Evolutionary conservation across 2,113 vertebrate species (phyloP).

Genomic region (Ctenomys sociabilis): DNA sequence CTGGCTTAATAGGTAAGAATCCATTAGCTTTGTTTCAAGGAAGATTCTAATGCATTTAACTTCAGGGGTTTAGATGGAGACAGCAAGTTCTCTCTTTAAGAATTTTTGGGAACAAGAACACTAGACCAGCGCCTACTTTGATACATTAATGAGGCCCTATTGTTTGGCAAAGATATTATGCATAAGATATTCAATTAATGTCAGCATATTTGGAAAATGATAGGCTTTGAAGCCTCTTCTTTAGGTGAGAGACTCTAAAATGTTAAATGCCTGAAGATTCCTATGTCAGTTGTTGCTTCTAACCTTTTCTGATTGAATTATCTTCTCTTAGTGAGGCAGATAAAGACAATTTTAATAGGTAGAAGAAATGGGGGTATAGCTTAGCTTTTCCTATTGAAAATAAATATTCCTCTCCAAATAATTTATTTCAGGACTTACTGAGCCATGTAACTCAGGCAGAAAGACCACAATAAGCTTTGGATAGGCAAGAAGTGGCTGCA

Average conservation of each 20-base stretch:
- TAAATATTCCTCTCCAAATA: slow-evolving; percentile 58
- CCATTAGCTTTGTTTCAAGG: neutral
- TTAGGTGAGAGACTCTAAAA: slow-evolving; percentile 1
- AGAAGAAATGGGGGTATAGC: neutral
- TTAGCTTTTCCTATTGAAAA: slow-evolving; percentile 69
- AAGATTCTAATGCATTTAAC: neutral
- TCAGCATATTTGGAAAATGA: slow-evolving; percentile 43
- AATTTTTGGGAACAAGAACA: neutral
- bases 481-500: slow-evolving; percentile 30
- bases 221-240: neutral
- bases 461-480: neutral
- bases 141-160: neutral
- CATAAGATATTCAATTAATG: neutral
- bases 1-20: neutral
- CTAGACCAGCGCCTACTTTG: neutral
- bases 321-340: slow-evolving; percentile 49
- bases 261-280: slow-evolving; percentile 28
- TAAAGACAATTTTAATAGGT: slow-evolving; percentile 56
- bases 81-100: neutral
- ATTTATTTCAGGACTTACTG: slow-evolving; percentile 47
- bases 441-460: slow-evolving; percentile 35
- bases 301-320: slow-evolving; percentile 67
- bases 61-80: neutral
- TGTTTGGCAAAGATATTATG: neutral
- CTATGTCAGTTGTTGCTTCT: slow-evolving; percentile 43